These are phyloP conservation scores for Hypotaenidia philippensis DNA, from an alignment of 2,797 vertebrate genomes.

Conservation along the genomic window DNA sequence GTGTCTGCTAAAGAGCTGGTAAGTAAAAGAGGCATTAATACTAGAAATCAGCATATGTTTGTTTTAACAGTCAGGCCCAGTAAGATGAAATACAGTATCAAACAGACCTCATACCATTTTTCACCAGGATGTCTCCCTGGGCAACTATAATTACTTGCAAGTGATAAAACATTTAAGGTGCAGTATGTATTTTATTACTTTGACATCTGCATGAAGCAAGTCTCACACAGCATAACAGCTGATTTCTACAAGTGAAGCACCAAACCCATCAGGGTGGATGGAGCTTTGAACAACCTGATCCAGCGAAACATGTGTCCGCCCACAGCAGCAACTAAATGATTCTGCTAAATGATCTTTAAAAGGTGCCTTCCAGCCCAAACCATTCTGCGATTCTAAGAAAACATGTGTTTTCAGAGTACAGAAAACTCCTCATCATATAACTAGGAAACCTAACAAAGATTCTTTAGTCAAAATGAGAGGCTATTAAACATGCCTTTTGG, in stretches of 20 bases:
- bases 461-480: neutral
- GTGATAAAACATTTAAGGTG: neutral
- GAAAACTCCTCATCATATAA: neutral
- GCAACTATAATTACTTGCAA: neutral
- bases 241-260: neutral
- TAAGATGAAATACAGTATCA: neutral
- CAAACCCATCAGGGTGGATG: rapidly evolving
- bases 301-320: neutral
- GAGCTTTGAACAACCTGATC: neutral
- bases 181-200: neutral
- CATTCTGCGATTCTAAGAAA: neutral
- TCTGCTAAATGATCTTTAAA: neutral
- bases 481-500: neutral
- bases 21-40: neutral
- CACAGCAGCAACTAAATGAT: neutral
- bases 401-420: neutral
- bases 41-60: neutral
- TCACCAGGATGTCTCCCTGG: neutral
- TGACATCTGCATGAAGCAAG: neutral
- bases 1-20: neutral
- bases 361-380: neutral
- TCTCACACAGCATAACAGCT: neutral
- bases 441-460: neutral
- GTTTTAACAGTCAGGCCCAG: neutral
- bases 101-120: neutral